Percentiles rank a stretch among this genome's conserved stretches.
Evolutionary conservation across 2,113 vertebrate species (phyloP).

Genomic region (Onychostoma macrolepis): DNA sequence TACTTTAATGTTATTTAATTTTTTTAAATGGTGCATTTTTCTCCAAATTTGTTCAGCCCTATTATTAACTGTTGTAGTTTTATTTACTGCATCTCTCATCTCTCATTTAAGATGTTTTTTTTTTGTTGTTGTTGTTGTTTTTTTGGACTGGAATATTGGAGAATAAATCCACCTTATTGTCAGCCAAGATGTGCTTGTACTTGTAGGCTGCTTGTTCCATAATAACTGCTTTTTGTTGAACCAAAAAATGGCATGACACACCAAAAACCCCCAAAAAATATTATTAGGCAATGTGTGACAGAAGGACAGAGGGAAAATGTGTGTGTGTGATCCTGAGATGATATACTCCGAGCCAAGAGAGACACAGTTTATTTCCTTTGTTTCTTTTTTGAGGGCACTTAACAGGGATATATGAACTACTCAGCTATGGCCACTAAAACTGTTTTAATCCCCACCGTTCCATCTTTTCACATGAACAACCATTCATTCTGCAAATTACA

Average conservation of each 20-base stretch:
- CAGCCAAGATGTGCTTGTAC: conserved; percentile 22
- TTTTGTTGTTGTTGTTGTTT: not conserved
- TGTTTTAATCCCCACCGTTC: conserved; percentile 69
- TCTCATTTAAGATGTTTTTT: too few species aligned
- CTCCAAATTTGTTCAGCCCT: not conserved
- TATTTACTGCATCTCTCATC: too few species aligned
- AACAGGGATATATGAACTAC: conserved; percentile 77
- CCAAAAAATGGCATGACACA: not conserved
- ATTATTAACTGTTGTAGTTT: not conserved
- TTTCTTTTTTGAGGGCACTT: conserved; percentile 71
- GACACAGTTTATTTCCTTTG: conserved; percentile 58
- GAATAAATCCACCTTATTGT: not conserved
- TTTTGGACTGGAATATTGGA: not conserved
- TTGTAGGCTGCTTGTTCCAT: conserved; percentile 4
- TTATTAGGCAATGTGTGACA: conserved; percentile 57
- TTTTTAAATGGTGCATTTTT: not conserved
- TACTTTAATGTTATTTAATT: not conserved
- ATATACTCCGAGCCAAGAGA: conserved; percentile 56
- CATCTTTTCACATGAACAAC: conserved; percentile 65
- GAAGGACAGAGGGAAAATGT: not conserved
- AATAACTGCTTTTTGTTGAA: conserved; percentile 3
- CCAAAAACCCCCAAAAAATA: conserved; percentile 44
- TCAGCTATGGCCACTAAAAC: conserved; percentile 74
- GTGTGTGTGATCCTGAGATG: conserved; percentile 63
- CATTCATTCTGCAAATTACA: conserved; percentile 65